Percentiles rank a stretch among this genome's conserved stretches.
These are phyloP conservation scores for Phyto melanocephala DNA, from an alignment of 2,888 invertebrate genomes.

Conservation along the genomic window DNA sequence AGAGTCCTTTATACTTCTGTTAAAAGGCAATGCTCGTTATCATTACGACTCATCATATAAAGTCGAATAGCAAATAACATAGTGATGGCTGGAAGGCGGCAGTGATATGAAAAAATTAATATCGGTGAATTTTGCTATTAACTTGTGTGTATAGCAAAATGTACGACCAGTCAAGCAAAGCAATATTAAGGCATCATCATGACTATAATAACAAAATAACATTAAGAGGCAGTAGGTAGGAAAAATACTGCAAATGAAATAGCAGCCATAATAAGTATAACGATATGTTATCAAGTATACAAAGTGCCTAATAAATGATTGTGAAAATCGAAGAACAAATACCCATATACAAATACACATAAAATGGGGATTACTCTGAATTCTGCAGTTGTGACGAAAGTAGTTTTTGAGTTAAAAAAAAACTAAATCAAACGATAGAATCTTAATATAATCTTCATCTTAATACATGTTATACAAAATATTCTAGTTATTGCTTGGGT, in stretches of 20 bases:
- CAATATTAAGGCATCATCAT: conserved; percentile 12
- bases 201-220: background rate
- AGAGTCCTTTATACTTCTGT: conserved; percentile 35
- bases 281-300: conserved; percentile 29
- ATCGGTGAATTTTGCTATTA: background rate
- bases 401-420: too few species aligned
- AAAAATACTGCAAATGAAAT: background rate
- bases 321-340: too few species aligned
- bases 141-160: too few species aligned
- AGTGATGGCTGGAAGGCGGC: background rate
- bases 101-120: background rate
- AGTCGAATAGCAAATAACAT: background rate
- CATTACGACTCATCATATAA: conserved; percentile 36
- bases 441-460: too few species aligned
- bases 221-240: background rate
- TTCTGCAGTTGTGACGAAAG: too few species aligned
- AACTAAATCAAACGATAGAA: too few species aligned
- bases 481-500: too few species aligned
- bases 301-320: conserved; percentile 49
- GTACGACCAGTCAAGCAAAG: background rate
- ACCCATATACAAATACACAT: too few species aligned
- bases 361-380: too few species aligned
- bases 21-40: conserved; percentile 51
- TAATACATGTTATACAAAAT: too few species aligned
- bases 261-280: background rate